phyloP scores from a whole-genome alignment of 2,888 invertebrate species.

The Pterostichus niger region DNA sequence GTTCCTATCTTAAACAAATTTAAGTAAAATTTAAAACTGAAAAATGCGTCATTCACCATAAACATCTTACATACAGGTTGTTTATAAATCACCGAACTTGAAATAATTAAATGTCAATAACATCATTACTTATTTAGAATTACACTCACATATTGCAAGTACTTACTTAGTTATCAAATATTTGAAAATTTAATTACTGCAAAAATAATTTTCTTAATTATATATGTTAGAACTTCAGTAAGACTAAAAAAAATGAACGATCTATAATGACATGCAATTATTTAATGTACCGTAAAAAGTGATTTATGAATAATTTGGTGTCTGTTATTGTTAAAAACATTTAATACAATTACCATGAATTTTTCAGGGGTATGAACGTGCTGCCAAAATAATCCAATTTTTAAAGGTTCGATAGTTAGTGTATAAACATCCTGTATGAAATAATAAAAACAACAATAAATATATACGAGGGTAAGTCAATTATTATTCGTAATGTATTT shows the following conservation, averaged over 20 bases:
- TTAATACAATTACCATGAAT: no score
- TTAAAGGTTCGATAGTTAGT: slow-evolving; percentile 3
- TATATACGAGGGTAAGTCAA: slow-evolving; percentile 21
- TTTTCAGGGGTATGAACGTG: no score
- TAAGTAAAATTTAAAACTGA: slow-evolving; percentile 42
- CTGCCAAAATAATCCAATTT: no score
- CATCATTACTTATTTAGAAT: no score
- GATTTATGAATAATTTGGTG: not conserved
- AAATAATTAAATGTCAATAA: no score
- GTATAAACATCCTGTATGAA: slow-evolving; percentile 47
- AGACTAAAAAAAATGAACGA: not conserved
- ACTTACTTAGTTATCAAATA: no score
- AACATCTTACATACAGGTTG: slow-evolving; percentile 23
- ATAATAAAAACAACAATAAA: slow-evolving; percentile 15
- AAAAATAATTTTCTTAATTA: no score
- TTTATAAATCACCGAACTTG: slow-evolving; percentile 9
- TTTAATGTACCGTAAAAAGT: not conserved
- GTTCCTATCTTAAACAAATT: slow-evolving; percentile 45
- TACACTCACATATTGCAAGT: not conserved
- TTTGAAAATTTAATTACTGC: not conserved
- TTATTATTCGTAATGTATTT: slow-evolving; percentile 12
- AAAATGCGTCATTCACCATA: slow-evolving; percentile 52
- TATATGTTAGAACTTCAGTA: no score
- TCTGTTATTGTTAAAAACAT: not conserved
- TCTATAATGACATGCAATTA: not conserved